Conservation (phyloP, 1,140 invertebrate species). For the Dreissena polymorpha region DNA sequence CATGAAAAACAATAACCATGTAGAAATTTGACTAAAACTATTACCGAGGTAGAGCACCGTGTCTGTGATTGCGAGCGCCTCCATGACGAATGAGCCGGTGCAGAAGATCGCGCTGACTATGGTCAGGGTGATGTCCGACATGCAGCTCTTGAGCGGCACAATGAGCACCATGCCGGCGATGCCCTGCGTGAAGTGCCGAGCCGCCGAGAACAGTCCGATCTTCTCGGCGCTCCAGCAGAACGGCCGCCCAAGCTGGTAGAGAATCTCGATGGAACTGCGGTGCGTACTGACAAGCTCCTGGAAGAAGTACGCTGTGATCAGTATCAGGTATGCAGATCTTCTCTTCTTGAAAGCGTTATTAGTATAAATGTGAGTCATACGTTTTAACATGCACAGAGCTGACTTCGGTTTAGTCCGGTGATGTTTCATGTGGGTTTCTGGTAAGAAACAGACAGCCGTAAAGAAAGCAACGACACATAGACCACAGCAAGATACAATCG, state of each 20-base stretch:
- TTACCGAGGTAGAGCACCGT: constrained; percentile 36
- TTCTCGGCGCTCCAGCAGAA: constrained; percentile 46
- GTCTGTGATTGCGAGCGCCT: constrained; percentile 40
- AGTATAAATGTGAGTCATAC: constrained; percentile 8
- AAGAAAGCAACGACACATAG: constrained; percentile 8
- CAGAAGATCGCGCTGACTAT: constrained; percentile 8
- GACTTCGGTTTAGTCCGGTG: background rate
- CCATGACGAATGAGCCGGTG: constrained; percentile 23
- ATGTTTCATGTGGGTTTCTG: constrained; percentile 23
- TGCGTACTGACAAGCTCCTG: background rate
- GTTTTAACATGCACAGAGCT: background rate
- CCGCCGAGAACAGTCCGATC: constrained; percentile 31
- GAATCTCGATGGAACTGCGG: constrained; percentile 21
- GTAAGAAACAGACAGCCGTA: constrained; percentile 7
- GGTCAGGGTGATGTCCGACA: constrained; percentile 28
- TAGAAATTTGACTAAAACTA: background rate
- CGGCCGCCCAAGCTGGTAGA: constrained; percentile 46
- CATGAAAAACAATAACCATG: no score
- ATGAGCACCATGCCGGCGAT: constrained; percentile 12
- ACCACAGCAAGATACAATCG: background rate
- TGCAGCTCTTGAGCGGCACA: constrained; percentile 12
- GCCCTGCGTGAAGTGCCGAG: constrained; percentile 1
- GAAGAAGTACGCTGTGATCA: constrained; percentile 24
- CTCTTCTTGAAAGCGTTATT: background rate
- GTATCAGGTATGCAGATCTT: constrained; percentile 20